These are phyloP conservation scores for Polypedilum pembai DNA, from an alignment of 1,140 invertebrate genomes.

Conservation along the genomic window DNA sequence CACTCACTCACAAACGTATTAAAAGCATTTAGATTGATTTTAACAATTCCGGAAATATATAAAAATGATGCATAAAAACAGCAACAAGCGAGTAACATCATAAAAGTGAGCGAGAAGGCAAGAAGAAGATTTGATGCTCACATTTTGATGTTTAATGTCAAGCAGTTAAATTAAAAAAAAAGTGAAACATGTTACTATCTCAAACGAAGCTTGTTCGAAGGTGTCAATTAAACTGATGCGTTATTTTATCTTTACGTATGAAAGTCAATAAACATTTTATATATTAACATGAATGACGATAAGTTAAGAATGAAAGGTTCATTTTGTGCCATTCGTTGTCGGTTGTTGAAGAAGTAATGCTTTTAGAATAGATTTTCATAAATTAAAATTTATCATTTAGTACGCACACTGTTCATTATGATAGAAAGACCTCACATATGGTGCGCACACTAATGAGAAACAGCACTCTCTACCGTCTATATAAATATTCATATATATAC, in stretches of 20 bases:
- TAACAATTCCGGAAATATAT: conserved; percentile 15
- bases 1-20: not conserved
- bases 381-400: conserved; percentile 22
- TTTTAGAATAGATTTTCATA: conserved; percentile 26
- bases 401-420: not conserved
- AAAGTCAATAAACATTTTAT: not conserved
- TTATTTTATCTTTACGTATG: not conserved
- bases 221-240: conserved; percentile 16
- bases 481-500: not conserved
- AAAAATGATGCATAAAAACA: not conserved
- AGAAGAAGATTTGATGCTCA: not conserved
- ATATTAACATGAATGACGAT: not conserved
- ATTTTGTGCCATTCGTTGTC: not conserved
- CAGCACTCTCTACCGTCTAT: not conserved
- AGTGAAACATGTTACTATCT: too few relatives aligned
- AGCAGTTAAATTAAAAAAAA: not conserved
- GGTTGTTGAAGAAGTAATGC: not conserved
- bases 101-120: not conserved
- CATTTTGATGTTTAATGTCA: not conserved
- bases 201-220: not conserved
- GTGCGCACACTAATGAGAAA: not conserved
- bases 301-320: not conserved
- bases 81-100: conserved; percentile 16
- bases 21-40: conserved; percentile 14
- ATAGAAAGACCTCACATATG: conserved; percentile 1